phyloP scores from a whole-genome alignment of 2,888 invertebrate species.

The Atrina japonica region DNA sequence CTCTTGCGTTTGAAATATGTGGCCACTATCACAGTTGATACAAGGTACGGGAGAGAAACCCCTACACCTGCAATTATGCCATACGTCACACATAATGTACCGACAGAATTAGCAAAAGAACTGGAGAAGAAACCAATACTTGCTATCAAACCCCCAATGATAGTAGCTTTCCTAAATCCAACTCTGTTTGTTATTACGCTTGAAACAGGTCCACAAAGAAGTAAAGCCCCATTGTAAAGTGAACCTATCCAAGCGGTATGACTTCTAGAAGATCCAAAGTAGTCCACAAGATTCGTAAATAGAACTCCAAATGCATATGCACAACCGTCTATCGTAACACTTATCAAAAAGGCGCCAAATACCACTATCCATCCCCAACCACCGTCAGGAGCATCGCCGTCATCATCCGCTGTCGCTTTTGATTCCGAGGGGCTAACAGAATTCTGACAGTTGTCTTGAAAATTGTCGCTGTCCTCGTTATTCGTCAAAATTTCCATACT shows the following conservation, averaged over 20 bases:
- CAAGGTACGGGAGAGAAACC: constrained; percentile 75
- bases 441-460: no score
- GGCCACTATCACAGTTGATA: constrained; percentile 76
- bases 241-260: constrained; percentile 95
- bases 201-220: constrained; percentile 81
- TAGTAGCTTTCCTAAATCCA: constrained; percentile 72
- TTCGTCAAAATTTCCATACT: no score
- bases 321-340: constrained; percentile 94
- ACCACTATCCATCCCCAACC: constrained; percentile 97
- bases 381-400: constrained; percentile 80
- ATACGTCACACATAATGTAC: constrained; percentile 72
- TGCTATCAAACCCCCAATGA: constrained; percentile 76
- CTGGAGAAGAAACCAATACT: constrained; percentile 69
- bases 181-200: constrained; percentile 66
- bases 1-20: constrained; percentile 76
- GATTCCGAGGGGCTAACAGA: neutral
- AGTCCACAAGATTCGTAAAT: constrained; percentile 90
- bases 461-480: neutral
- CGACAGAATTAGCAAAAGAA: constrained; percentile 66
- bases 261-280: constrained; percentile 91
- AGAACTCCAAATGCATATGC: constrained; percentile 95
- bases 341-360: constrained; percentile 92
- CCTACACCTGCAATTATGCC: constrained; percentile 77
- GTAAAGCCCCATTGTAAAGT: constrained; percentile 94
- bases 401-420: neutral